A percentile compares a stretch with the other conserved stretches of the same genome.
Evolutionary conservation across 2,113 vertebrate genomes (phyloP).

Genomic region (Gymnogyps californianus): DNA sequence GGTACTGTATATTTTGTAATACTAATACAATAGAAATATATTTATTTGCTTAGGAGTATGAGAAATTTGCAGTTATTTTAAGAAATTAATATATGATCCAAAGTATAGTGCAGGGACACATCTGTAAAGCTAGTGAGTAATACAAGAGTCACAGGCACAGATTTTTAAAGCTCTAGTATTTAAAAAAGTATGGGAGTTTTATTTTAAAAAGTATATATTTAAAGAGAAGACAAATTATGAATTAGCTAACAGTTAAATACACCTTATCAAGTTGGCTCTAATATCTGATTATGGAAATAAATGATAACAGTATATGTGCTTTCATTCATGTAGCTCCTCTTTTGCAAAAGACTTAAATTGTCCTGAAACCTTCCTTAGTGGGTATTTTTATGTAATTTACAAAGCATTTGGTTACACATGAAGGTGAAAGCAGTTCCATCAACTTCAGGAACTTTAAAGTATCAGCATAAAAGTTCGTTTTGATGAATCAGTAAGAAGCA

Average conservation of each 20-base stretch:
- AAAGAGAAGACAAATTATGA: not conserved
- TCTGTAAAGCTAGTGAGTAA: not conserved
- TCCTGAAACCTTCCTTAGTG: not conserved
- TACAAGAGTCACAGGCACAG: not conserved
- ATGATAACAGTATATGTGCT: not conserved
- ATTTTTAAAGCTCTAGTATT: not conserved
- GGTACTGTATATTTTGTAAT: not conserved
- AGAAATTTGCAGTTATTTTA: not conserved
- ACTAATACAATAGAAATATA: not conserved
- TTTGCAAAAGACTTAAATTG: not conserved
- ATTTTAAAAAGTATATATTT: not conserved
- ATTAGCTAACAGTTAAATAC: not conserved
- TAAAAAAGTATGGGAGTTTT: rapidly evolving
- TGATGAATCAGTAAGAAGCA: not conserved
- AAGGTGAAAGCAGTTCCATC: not conserved
- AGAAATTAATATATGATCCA: not conserved
- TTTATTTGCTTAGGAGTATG: not conserved
- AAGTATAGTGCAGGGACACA: not conserved
- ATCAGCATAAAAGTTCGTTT: not conserved
- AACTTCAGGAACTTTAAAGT: not conserved
- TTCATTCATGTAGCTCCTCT: not conserved
- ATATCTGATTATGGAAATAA: not conserved
- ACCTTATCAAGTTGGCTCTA: not conserved
- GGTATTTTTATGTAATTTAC: not conserved
- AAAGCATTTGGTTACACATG: not conserved